A percentile compares a stretch with the other conserved stretches of the same genome.
These are phyloP conservation scores for Lycia hirtaria DNA, from an alignment of 2,888 invertebrate species.

Conservation along the genomic window DNA sequence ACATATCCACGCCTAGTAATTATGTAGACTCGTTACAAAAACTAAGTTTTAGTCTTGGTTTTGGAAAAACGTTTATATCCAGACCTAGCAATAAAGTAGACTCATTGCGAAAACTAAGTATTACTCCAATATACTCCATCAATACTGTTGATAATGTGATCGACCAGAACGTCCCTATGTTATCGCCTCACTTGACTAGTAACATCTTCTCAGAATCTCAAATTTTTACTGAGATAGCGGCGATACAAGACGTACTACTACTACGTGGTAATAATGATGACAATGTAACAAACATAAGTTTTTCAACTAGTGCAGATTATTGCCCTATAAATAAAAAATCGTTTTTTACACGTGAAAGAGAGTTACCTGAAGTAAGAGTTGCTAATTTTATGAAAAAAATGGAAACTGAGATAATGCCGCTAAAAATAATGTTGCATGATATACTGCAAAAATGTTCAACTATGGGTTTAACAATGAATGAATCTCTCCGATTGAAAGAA, in stretches of 20 bases:
- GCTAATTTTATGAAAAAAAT: slow-evolving; percentile 59
- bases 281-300: slow-evolving; percentile 9
- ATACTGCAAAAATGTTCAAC: slow-evolving; percentile 61
- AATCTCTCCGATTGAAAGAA: slow-evolving; percentile 35
- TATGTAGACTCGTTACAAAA: no score
- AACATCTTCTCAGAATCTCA: slow-evolving; percentile 22
- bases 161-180: slow-evolving; percentile 1
- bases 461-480: slow-evolving; percentile 49
- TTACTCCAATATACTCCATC: slow-evolving; percentile 62
- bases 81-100: slow-evolving; percentile 23
- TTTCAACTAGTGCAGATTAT: neutral
- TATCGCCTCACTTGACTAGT: slow-evolving; percentile 15
- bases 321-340: neutral
- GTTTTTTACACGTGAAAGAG: slow-evolving; percentile 33
- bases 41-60: no score
- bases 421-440: slow-evolving; percentile 64
- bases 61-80: no score
- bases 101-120: slow-evolving; percentile 49
- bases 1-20: no score
- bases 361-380: slow-evolving; percentile 60
- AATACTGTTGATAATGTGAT: slow-evolving; percentile 48
- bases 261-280: slow-evolving; percentile 10
- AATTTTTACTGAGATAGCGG: neutral
- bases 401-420: slow-evolving; percentile 68
- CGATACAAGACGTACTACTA: slow-evolving; percentile 4